Percentiles rank a stretch among this genome's conserved stretches.
Conservation (phyloP, 2,113 vertebrate genomes). For the Paraplagusia blochii region DNA sequence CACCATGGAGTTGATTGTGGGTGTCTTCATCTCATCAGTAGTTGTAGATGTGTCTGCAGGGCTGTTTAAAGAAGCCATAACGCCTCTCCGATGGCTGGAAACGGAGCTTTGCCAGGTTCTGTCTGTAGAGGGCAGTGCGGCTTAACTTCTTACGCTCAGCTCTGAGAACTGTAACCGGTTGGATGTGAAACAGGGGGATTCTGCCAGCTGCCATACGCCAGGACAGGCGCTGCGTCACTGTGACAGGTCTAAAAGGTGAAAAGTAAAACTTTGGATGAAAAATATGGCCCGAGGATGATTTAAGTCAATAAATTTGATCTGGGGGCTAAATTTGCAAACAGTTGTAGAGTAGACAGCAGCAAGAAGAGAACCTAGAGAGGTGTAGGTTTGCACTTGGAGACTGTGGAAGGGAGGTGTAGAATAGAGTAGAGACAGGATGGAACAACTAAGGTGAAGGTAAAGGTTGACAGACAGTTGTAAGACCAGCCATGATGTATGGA, state of each 20-base stretch:
- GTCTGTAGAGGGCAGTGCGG: slow-evolving; percentile 63
- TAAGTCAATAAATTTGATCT: too few species aligned
- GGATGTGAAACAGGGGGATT: slow-evolving; percentile 38
- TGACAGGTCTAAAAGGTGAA: slow-evolving; percentile 56
- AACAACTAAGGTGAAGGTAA: too few species aligned
- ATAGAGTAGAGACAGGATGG: too few species aligned
- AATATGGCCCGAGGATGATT: too few species aligned
- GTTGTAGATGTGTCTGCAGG: slow-evolving; percentile 69
- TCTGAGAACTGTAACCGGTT: slow-evolving; percentile 48
- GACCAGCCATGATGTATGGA: too few species aligned
- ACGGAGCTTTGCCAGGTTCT: slow-evolving; percentile 64
- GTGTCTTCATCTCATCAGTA: slow-evolving; percentile 45
- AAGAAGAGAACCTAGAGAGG: too few species aligned
- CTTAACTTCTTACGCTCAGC: slow-evolving; percentile 64
- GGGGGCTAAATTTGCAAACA: too few species aligned
- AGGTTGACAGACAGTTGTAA: too few species aligned
- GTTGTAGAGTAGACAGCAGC: too few species aligned
- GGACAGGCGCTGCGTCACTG: slow-evolving; percentile 52
- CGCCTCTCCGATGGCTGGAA: slow-evolving; percentile 52
- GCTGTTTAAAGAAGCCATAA: slow-evolving; percentile 71
- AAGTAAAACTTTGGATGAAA: neutral
- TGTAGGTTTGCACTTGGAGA: too few species aligned
- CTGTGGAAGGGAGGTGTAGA: too few species aligned
- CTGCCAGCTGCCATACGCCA: slow-evolving; percentile 67
- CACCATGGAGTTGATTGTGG: too few species aligned